phyloP scores from a whole-genome alignment of 2,888 invertebrate species.

The Aquatica leii region DNA sequence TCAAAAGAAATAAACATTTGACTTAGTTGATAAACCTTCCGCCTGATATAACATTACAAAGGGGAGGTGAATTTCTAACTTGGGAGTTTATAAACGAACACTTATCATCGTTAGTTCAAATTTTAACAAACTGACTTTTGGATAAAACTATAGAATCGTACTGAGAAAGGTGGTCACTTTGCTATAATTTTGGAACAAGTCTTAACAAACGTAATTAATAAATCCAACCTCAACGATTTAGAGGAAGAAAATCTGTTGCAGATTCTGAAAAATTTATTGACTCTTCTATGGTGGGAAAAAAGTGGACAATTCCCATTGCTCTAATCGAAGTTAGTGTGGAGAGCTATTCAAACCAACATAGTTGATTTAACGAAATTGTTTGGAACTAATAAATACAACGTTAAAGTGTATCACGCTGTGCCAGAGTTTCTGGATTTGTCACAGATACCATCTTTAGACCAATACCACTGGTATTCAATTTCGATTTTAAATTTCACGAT shows the following conservation, averaged over 20 bases:
- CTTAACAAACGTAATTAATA: slow-evolving; percentile 45
- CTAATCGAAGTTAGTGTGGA: slow-evolving; percentile 59
- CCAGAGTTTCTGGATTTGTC: slow-evolving; percentile 72
- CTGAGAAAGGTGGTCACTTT: slow-evolving; percentile 61
- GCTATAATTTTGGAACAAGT: slow-evolving; percentile 57
- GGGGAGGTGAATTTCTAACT: no score
- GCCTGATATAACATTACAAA: no score
- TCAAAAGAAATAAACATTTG: no score
- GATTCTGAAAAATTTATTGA: slow-evolving; percentile 57
- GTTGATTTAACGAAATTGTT: slow-evolving; percentile 59
- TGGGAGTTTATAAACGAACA: slow-evolving; percentile 67
- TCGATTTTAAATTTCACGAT: slow-evolving; percentile 74
- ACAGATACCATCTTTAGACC: slow-evolving; percentile 66
- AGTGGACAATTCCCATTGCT: slow-evolving; percentile 59
- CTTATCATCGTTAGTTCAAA: slow-evolving; percentile 68
- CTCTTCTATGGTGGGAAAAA: slow-evolving; percentile 66
- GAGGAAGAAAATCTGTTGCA: slow-evolving; percentile 49
- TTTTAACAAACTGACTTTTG: slow-evolving; percentile 67
- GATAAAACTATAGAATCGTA: slow-evolving; percentile 54
- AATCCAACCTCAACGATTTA: slow-evolving; percentile 39
- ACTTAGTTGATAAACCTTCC: no score
- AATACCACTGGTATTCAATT: slow-evolving; percentile 59
- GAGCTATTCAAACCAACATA: slow-evolving; percentile 62
- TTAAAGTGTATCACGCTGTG: slow-evolving; percentile 63
- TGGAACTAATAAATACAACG: slow-evolving; percentile 56